phyloP scores from a whole-genome alignment of 1,140 invertebrate species.

The Doryteuthis pealeii region DNA sequence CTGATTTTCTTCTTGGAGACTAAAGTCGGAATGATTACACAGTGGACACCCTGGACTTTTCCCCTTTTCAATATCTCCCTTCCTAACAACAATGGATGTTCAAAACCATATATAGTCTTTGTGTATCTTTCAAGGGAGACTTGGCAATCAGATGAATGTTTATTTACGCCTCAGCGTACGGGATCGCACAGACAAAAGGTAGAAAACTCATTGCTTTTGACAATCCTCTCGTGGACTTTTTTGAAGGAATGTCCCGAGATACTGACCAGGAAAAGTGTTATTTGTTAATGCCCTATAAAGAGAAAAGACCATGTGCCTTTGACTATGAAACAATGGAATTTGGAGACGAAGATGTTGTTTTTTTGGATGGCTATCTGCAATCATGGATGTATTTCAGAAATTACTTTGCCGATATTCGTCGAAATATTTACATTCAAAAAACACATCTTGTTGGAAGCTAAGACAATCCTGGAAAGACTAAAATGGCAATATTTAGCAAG shows the following conservation, averaged over 20 bases:
- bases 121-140: neutral
- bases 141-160: conserved; percentile 37
- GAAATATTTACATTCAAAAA: conserved; percentile 25
- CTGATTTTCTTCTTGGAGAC: too few relatives aligned
- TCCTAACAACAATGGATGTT: too few relatives aligned
- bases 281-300: neutral
- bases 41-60: too few relatives aligned
- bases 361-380: conserved; percentile 27
- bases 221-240: neutral
- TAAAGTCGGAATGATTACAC: too few relatives aligned
- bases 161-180: conserved; percentile 27
- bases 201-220: neutral
- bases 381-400: conserved; percentile 33
- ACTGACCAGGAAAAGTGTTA: neutral
- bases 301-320: conserved; percentile 2
- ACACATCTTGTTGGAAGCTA: conserved; percentile 12
- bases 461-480: conserved; percentile 13
- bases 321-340: conserved; percentile 14
- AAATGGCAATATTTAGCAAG: conserved; percentile 3
- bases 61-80: too few relatives aligned
- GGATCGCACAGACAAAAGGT: conserved; percentile 20
- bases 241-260: neutral
- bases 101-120: too few relatives aligned
- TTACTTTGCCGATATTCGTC: conserved; percentile 14
- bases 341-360: neutral